phyloP scores from a whole-genome alignment of 2,888 invertebrate species.

The Stenichneumon culpator region DNA sequence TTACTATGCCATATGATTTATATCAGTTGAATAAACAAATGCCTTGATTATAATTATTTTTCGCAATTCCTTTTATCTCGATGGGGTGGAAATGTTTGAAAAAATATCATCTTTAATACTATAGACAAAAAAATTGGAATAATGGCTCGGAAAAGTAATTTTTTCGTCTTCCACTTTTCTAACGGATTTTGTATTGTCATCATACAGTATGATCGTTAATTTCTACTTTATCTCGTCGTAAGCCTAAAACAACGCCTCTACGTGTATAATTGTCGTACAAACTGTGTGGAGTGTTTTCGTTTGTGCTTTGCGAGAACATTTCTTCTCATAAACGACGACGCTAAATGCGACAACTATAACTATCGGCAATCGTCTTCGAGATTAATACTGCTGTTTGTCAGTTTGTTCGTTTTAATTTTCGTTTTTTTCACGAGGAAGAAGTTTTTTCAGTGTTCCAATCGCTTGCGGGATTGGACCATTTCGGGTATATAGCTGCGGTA shows the following conservation, averaged over 20 bases:
- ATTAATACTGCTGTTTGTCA: constrained; percentile 58
- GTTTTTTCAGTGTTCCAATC: constrained; percentile 7
- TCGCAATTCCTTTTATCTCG: neutral
- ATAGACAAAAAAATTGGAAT: neutral
- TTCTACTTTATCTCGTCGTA: constrained; percentile 32
- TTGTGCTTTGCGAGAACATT: constrained; percentile 31
- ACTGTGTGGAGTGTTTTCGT: constrained; percentile 36
- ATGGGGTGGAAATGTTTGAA: neutral
- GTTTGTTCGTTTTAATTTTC: constrained; percentile 28
- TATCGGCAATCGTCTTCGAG: constrained; percentile 25
- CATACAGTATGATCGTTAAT: constrained; percentile 57
- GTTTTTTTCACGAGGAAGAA: constrained; percentile 23
- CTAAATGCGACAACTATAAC: constrained; percentile 27
- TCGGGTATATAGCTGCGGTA: constrained; percentile 20
- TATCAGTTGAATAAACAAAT: constrained; percentile 62
- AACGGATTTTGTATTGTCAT: constrained; percentile 65
- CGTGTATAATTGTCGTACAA: constrained; percentile 46
- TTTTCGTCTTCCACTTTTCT: neutral
- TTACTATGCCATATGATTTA: constrained; percentile 60
- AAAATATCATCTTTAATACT: neutral
- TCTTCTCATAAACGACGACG: constrained; percentile 33
- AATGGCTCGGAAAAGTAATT: neutral
- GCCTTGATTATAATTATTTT: constrained; percentile 32
- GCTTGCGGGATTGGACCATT: constrained; percentile 24
- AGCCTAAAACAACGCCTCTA: constrained; percentile 20